Evolutionary conservation across 2,888 invertebrate species (phyloP), one percentile per base, ranked within the genome.

Genomic region (Fissipunctia ypsillon): DNA sequence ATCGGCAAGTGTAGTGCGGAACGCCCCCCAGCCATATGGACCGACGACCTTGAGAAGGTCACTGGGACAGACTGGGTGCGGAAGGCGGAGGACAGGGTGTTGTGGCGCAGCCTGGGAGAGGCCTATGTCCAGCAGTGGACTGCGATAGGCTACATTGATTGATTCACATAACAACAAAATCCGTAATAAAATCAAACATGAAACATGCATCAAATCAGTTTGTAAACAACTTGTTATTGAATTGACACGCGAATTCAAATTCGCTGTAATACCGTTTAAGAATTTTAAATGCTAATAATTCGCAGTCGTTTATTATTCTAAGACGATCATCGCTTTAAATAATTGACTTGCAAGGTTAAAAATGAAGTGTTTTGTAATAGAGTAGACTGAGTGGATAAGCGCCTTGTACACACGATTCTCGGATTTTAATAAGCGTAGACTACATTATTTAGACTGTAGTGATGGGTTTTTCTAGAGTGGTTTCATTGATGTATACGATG

Each of bases 321-420:
- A 19, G 54, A 65, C 48, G 75, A 45, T 60, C 41, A 70, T 60
- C 72, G 61, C 71, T 77, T 81, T 78, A 67, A 73, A 73, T 76
- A 84, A 87, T 83, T 86, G 81, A 65, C 65, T 76, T 70, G 68
- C 67, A 81, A 84, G 78, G 85, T 84, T 80, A 69, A 83, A 85
- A 87, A 83, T 86, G 65, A 69, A 67, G 38, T 76, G 73, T 73
- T 66, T 69, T 65, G 60, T 60, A 70, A 63, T 69, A 19, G 28
- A 38, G 4, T n/a, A 3, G 25, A 19, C 31, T 19, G 59, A 59
- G 52, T 60, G 50, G 57, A 7, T 31, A 31, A 76, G 67, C 76
- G 48, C n/a, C 76, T 48, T 67, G 35, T 75, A 2, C 57, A 35
- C n/a, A n/a, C 6, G 48, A n/a, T 25, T 43, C 48, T 56, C 10